Base-by-base conservation (phyloP, 2,113 vertebrate genomes). In the Hyperoodon ampullatus region DNA sequence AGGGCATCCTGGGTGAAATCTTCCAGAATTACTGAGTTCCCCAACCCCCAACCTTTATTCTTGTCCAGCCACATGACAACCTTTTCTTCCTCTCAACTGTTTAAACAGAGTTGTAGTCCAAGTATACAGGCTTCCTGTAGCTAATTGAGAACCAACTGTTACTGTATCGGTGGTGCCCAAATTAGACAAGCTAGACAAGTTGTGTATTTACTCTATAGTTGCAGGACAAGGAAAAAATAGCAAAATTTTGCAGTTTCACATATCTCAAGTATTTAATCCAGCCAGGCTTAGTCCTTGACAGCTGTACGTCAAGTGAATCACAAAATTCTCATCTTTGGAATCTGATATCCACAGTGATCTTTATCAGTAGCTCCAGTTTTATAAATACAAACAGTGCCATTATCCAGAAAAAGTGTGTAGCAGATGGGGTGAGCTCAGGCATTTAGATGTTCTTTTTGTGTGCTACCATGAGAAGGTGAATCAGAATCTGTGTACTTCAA, bases 381-480 rank as follows among this genome's bases (percentile, higher is more conserved):
- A 95, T 98, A 98, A 98, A 97, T 97, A 97, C 97, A 97, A 98
- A 95, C 88, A 68, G 66, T 94, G 90, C 97, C 97, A 58, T 98
- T 98, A 96, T 90, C 97, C 91, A 97, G 81, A 86, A 90, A 97
- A 97, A 97, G 97, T 68, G 80, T 95, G 81, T 97, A 94, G 97
- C 98, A 97, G 93, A 98, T 95, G 96, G 94, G 86, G 97, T 97
- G 88, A 95, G 96, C 95, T 97, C 92, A 95, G 96, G 95, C 96
- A 97, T 96, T 97, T 93, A 98, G 96, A 95, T 97, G 94, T 97
- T 97, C 91, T 96, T 97, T 98, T 97, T 98, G 80, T 94, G 96
- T 26, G 21, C 60, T 28, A 0, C 58, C n/a, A 15, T n/a, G 30
- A 55, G 84, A n/a, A 80, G 55, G 84, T 10, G 33, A 85, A 42